These are phyloP conservation scores for Arnoldichthys spilopterus DNA, from an alignment of 2,797 vertebrate genomes.

Conservation along the genomic window DNA sequence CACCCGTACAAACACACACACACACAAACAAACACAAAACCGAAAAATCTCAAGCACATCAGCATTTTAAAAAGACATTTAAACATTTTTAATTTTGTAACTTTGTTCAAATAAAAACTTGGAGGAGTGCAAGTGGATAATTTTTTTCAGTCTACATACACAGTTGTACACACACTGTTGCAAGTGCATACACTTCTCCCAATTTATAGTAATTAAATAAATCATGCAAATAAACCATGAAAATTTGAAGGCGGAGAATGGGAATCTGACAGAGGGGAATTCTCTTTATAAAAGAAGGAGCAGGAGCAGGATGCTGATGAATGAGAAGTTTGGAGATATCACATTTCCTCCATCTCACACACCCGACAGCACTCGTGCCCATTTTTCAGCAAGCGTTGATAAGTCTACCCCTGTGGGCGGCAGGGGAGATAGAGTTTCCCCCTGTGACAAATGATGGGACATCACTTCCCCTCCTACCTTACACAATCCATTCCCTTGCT, in stretches of 20 bases:
- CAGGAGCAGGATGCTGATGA: constrained; percentile 34
- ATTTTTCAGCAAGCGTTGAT: constrained; percentile 53
- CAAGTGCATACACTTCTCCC: too few relatives aligned
- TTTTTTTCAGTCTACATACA: too few relatives aligned
- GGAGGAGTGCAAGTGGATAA: too few relatives aligned
- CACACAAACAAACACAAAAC: neutral
- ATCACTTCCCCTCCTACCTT: constrained; percentile 21
- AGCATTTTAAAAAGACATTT: too few relatives aligned
- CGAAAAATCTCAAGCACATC: neutral
- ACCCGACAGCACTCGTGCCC: constrained; percentile 34
- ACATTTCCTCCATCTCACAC: constrained; percentile 43
- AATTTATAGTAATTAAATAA: too few relatives aligned
- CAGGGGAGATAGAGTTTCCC: constrained; percentile 42
- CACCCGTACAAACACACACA: neutral
- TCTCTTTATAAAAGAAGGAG: neutral
- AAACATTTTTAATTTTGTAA: too few relatives aligned
- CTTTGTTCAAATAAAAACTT: too few relatives aligned
- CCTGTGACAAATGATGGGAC: constrained; percentile 43
- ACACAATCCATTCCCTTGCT: constrained; percentile 22
- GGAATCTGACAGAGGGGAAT: neutral
- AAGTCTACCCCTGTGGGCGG: constrained; percentile 48
- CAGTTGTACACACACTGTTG: too few relatives aligned
- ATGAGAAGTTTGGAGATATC: constrained; percentile 42
- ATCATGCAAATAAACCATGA: too few relatives aligned
- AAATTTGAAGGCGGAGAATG: neutral